Conservation (phyloP, 2,797 vertebrate species). For the Acomys russatus region DNA sequence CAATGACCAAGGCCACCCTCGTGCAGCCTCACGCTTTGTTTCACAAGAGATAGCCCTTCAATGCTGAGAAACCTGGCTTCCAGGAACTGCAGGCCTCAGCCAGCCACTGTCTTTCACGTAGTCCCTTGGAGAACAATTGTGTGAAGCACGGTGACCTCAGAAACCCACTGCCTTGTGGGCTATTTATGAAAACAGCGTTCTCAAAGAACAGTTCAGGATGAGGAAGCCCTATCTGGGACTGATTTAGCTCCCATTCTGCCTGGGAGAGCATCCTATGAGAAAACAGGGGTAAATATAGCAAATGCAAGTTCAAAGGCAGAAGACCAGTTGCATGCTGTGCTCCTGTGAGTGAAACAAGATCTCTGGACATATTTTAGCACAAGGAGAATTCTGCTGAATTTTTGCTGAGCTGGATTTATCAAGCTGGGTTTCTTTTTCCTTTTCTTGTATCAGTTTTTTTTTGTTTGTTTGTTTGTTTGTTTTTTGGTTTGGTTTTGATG, state of each 20-base stretch:
- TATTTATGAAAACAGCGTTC: conserved; percentile 88
- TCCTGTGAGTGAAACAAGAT: neutral
- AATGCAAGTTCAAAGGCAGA: conserved; percentile 66
- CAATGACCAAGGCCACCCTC: conserved; percentile 86
- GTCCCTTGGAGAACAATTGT: conserved; percentile 90
- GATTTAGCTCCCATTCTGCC: conserved; percentile 81
- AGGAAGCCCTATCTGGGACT: conserved; percentile 86
- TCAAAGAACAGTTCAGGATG: conserved; percentile 83
- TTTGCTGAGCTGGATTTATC: neutral
- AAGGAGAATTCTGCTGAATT: neutral
- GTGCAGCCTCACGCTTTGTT: conserved; percentile 83
- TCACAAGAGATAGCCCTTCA: conserved; percentile 87
- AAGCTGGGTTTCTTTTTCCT: neutral
- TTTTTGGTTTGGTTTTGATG: neutral
- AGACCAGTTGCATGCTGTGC: neutral
- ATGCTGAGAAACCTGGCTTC: conserved; percentile 90
- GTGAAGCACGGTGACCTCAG: conserved; percentile 90
- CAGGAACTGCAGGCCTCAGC: conserved; percentile 87
- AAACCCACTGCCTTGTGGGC: conserved; percentile 82
- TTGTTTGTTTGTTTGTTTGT: neutral
- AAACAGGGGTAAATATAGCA: conserved; percentile 70
- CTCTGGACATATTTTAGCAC: neutral
- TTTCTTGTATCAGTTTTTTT: neutral
- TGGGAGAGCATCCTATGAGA: conserved; percentile 78
- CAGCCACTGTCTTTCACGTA: conserved; percentile 87